Percentiles rank a stretch among this genome's conserved stretches.
These are phyloP conservation scores for Jacana jacana DNA, from an alignment of 2,113 vertebrate genomes.

Conservation along the genomic window DNA sequence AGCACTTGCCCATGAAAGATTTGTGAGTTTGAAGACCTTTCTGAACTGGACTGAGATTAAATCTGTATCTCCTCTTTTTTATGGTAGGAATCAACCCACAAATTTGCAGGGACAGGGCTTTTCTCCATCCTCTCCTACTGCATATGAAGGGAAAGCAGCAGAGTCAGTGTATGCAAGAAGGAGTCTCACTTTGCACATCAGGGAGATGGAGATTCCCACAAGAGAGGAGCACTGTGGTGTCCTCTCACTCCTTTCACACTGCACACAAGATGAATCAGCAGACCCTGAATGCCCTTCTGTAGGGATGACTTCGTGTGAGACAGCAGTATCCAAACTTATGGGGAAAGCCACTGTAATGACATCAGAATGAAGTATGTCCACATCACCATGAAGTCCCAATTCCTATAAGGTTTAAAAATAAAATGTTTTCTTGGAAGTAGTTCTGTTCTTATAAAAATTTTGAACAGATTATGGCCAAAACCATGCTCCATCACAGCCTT, in stretches of 20 bases:
- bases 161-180: neutral
- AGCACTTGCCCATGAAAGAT: neutral
- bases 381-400: neutral
- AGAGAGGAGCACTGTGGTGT: accelerated
- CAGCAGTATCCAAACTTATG: neutral
- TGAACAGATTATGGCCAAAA: neutral
- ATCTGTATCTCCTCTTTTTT: neutral
- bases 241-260: neutral
- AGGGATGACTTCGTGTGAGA: neutral
- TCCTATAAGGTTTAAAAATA: neutral
- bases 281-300: neutral
- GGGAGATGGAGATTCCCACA: neutral
- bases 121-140: neutral
- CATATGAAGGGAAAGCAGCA: neutral
- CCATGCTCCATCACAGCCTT: accelerated
- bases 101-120: neutral
- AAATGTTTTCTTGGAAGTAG: neutral
- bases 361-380: accelerated
- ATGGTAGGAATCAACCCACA: neutral
- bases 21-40: neutral
- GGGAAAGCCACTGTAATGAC: neutral
- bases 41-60: neutral
- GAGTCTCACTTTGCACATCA: neutral
- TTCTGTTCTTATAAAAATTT: neutral
- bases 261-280: neutral